Conservation (phyloP, 2,797 vertebrate genomes). For the Coccyzus lansbergi region DNA sequence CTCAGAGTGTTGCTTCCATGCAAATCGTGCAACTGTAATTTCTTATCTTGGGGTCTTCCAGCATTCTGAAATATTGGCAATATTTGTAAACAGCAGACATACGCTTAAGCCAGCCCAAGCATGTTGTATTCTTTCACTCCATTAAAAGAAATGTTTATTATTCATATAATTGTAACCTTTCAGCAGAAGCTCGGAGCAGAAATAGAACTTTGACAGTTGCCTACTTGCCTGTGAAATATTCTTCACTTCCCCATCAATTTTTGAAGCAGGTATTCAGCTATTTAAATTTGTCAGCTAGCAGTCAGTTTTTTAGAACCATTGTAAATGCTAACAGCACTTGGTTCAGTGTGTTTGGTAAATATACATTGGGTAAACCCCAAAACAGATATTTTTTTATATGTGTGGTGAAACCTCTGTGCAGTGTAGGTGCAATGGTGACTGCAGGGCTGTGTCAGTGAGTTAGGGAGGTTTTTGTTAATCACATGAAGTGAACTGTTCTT, state of each 20-base stretch:
- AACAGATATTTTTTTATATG: background rate
- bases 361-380: background rate
- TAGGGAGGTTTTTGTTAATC: background rate
- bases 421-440: background rate
- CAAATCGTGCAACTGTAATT: accelerated
- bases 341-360: background rate
- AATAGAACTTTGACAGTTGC: background rate
- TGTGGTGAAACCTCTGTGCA: background rate
- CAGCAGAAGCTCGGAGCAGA: background rate
- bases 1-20: background rate
- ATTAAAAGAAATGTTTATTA: background rate
- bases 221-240: background rate
- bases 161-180: background rate
- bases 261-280: background rate
- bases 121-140: background rate
- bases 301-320: background rate
- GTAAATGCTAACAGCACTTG: background rate
- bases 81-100: background rate
- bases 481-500: background rate
- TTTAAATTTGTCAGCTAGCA: background rate
- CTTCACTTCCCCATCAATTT: background rate
- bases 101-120: background rate
- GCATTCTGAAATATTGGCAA: background rate
- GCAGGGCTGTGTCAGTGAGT: background rate
- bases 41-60: background rate